phyloP scores from a whole-genome alignment of 2,113 vertebrate genomes.

The Trichechus manatus region DNA sequence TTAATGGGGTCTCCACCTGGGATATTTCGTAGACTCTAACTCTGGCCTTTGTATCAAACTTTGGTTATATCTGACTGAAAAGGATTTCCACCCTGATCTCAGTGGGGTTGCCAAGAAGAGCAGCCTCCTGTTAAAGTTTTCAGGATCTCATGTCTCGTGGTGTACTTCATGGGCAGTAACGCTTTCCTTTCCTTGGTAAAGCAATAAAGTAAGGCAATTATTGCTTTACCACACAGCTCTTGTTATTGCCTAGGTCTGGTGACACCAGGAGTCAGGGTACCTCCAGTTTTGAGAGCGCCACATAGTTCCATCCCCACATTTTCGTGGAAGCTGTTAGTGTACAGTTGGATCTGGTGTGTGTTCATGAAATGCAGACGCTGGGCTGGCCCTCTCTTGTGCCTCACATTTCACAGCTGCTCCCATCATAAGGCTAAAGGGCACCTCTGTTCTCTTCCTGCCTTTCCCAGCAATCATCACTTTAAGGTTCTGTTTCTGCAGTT shows the following conservation, averaged over 20 bases:
- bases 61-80: not conserved
- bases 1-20: not conserved
- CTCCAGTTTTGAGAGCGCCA: not conserved
- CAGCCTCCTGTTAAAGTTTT: not conserved
- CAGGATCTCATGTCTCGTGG: fast-evolving
- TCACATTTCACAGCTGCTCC: not conserved
- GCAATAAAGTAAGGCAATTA: not conserved
- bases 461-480: not conserved
- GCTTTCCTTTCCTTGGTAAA: not conserved
- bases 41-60: not conserved
- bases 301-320: not conserved
- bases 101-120: not conserved
- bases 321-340: not conserved
- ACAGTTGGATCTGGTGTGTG: not conserved
- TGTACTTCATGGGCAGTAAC: fast-evolving
- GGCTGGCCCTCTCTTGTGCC: not conserved
- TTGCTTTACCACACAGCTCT: not conserved
- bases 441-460: not conserved
- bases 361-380: not conserved
- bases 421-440: not conserved
- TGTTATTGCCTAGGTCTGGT: not conserved
- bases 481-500: not conserved
- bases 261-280: not conserved
- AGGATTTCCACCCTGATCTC: not conserved
- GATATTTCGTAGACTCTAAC: not conserved